Conservation (phyloP, 2,113 vertebrate genomes). For the Bufo bufo region DNA sequence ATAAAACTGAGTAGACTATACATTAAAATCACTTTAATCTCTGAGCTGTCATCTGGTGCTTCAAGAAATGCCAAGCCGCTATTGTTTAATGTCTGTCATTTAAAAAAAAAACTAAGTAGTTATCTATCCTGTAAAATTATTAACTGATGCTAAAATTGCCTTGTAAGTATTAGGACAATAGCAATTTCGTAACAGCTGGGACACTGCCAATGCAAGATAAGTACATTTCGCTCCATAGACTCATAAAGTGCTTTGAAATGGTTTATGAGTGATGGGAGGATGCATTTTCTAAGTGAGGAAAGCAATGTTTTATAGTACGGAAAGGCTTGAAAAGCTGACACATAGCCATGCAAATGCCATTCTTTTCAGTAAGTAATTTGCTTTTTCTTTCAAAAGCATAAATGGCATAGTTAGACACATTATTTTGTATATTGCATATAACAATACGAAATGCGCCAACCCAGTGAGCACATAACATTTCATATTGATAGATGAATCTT, state of each 20-base stretch:
- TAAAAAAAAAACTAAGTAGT: constrained; percentile 89
- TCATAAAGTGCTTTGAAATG: constrained; percentile 89
- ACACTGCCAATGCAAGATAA: constrained; percentile 90
- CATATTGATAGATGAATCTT: constrained; percentile 86
- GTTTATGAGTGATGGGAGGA: constrained; percentile 88
- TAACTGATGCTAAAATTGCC: constrained; percentile 90
- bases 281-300: constrained; percentile 86
- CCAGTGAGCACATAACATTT: constrained; percentile 88
- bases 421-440: constrained; percentile 90
- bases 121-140: constrained; percentile 90
- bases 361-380: constrained; percentile 88
- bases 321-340: constrained; percentile 88
- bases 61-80: constrained; percentile 86
- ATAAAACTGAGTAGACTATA: constrained; percentile 83
- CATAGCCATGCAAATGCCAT: constrained; percentile 88
- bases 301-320: constrained; percentile 86
- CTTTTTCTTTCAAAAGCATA: constrained; percentile 88
- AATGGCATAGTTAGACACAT: constrained; percentile 89
- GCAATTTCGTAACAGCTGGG: constrained; percentile 87
- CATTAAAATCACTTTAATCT: constrained; percentile 92
- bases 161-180: constrained; percentile 94
- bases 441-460: constrained; percentile 87
- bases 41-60: constrained; percentile 88
- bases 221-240: constrained; percentile 86
- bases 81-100: constrained; percentile 92